Conservation (phyloP, 2,888 invertebrate species). For the Tachystola acroxantha region DNA sequence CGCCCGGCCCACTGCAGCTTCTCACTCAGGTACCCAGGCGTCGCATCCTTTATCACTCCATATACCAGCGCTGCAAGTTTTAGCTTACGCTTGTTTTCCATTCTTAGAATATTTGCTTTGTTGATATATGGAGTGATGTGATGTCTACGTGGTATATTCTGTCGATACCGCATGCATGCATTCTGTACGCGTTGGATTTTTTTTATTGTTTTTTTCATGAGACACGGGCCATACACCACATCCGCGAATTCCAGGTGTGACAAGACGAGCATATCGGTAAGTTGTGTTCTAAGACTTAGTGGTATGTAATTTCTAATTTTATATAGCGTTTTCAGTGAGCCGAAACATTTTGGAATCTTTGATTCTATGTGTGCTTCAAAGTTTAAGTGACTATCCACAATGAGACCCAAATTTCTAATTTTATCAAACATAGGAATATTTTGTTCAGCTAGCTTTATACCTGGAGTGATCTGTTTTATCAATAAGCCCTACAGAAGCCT, state of each 20-base stretch:
- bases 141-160: no score
- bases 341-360: neutral
- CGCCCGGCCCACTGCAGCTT: no score
- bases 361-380: neutral
- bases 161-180: neutral
- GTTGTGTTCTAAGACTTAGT: neutral
- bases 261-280: neutral
- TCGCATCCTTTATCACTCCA: no score
- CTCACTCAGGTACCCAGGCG: no score
- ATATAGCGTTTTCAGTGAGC: neutral
- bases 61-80: no score
- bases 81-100: no score
- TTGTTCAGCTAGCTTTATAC: no score
- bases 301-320: neutral
- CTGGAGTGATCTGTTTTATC: no score
- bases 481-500: no score
- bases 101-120: no score
- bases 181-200: neutral
- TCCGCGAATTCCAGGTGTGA: neutral
- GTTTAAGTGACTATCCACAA: neutral
- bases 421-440: no score
- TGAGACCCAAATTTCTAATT: neutral
- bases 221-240: conserved; percentile 1
- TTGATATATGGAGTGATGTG: no score
- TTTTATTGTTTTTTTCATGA: neutral